Percentiles rank a stretch among this genome's conserved stretches.
Evolutionary conservation across 2,888 invertebrate genomes (phyloP).

Genomic region (Helleia helle): DNA sequence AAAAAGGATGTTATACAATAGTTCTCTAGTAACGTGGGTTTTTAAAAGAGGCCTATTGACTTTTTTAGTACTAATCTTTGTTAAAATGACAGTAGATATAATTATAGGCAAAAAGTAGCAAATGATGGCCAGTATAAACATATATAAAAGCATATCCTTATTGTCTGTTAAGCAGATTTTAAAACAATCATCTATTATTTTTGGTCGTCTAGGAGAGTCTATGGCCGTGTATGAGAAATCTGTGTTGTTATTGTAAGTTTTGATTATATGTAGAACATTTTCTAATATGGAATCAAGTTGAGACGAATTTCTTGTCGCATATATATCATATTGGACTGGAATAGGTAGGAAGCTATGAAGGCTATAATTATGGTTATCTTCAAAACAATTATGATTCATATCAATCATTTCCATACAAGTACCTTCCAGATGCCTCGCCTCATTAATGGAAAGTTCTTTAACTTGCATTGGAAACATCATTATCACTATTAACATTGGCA

Average conservation of each 20-base stretch:
- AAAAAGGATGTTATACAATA: conserved; percentile 57
- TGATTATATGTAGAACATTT: conserved; percentile 46
- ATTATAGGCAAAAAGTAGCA: conserved; percentile 62
- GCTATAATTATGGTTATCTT: conserved; percentile 19
- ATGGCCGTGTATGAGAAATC: conserved; percentile 30
- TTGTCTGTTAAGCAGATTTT: conserved; percentile 54
- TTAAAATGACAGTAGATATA: conserved; percentile 51
- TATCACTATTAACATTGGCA: conserved; percentile 44
- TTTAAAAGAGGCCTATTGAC: conserved; percentile 41
- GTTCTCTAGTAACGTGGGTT: conserved; percentile 46
- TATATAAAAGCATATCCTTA: conserved; percentile 45
- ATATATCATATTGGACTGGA: conserved; percentile 30
- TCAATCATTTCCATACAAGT: conserved; percentile 49
- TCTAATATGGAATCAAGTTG: conserved; percentile 38
- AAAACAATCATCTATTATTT: conserved; percentile 37
- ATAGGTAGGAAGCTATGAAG: conserved; percentile 21
- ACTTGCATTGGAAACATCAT: conserved; percentile 53
- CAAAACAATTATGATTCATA: conserved; percentile 35
- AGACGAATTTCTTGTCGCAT: conserved; percentile 25
- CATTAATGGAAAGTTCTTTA: conserved; percentile 32
- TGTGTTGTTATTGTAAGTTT: conserved; percentile 36
- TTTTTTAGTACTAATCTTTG: conserved; percentile 51
- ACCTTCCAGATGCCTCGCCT: conserved; percentile 30
- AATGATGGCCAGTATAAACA: conserved; percentile 45
- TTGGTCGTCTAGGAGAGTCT: conserved; percentile 34